These are phyloP conservation scores for Noctua pronuba DNA, from an alignment of 2,888 invertebrate genomes.

Conservation along the genomic window DNA sequence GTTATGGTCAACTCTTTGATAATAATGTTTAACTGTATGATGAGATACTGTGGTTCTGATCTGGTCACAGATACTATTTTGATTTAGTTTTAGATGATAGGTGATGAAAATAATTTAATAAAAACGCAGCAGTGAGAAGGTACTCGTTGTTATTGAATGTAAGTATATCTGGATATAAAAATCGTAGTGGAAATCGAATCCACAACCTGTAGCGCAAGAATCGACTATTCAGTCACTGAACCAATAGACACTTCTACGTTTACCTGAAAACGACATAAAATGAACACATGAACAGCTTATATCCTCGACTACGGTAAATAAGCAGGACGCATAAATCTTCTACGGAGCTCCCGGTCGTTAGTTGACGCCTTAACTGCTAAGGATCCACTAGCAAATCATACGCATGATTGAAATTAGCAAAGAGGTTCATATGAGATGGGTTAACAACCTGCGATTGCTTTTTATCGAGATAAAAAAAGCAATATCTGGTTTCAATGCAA, in stretches of 20 bases:
- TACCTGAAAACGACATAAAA: conserved; percentile 36
- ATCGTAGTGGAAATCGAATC: background rate
- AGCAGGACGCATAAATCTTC: conserved; percentile 65
- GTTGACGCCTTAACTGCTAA: conserved; percentile 33
- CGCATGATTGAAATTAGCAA: conserved; percentile 44
- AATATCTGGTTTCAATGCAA: conserved; percentile 24
- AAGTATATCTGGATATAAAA: background rate
- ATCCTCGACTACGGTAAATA: conserved; percentile 41
- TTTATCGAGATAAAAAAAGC: conserved; percentile 51
- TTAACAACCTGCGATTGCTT: conserved; percentile 49
- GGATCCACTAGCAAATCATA: conserved; percentile 44
- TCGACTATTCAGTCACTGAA: background rate
- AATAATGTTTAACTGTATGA: background rate
- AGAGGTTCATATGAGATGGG: conserved; percentile 30
- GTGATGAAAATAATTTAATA: background rate
- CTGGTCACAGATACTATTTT: background rate
- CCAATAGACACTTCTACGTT: conserved; percentile 11
- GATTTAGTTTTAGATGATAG: background rate
- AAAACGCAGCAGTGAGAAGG: background rate
- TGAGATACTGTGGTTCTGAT: background rate
- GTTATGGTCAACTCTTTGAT: background rate
- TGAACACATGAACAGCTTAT: conserved; percentile 19
- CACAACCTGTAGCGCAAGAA: background rate
- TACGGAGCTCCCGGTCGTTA: conserved; percentile 58
- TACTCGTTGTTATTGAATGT: background rate